Evolutionary conservation across 1,140 invertebrate species (phyloP), one percentile per base, ranked within the genome.

Genomic region (Macrotrachela quadricornifera): DNA sequence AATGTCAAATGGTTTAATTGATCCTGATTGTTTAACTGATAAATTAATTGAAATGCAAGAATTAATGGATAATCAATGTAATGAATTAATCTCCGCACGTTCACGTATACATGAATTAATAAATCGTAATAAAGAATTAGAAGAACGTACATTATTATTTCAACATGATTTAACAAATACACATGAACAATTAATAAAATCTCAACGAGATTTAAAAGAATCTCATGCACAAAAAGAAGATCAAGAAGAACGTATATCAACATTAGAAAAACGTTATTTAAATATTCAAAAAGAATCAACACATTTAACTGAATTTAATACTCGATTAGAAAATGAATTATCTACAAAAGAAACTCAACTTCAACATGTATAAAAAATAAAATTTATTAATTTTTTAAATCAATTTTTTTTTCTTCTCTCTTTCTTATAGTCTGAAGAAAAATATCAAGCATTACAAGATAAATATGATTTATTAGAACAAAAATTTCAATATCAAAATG

Each of bases 201-300:
- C 95, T 44, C 83, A 92, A 68, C 74, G 87, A 59, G 90, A 97
- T 73, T 68, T 97, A 6, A 68, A 74, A 62, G 76, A 77, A 72
- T 91, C 92, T 69, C 80, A 86, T 57, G 88, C 90, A 37, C 90
- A 96, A 71, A 91, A 92, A 67, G 86, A 92, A 63, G 92, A 97
- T 69, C 91, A 96, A 73, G 86, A 86, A 72, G 81, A 83, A 63
- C 73, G 83, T 49, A 83, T 85, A 67, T 77, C 80, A n/a, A 82
- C 81, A 0, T 66, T 86, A 56, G 84, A 87, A 64, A 83, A 83
- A 65, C 70, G 76, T 15, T 79, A 79, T 63, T 72, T 97, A 41
- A 91, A 87, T 73, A 85, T 88, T 59, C 92, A 99, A 75, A 73
- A 91, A 43, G 94, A 99, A 73, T 90, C 87, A 37, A 92, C 90